Base-by-base conservation (phyloP, 2,113 vertebrate species). In the Aegotheles bennettii region DNA sequence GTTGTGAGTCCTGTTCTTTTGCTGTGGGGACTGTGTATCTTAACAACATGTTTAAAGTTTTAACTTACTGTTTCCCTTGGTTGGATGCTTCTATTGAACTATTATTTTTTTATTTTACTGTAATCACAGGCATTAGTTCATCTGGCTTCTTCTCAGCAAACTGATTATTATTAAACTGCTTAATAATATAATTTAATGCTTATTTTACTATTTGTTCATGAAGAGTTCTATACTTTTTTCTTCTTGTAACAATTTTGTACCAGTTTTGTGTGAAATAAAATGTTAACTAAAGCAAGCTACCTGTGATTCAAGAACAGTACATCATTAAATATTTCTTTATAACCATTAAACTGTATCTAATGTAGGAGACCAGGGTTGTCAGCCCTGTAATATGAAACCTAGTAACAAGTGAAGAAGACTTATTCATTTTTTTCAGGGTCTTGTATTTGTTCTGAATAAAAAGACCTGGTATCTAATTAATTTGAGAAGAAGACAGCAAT, bases 31-130 rank as follows among this genome's bases (percentile, higher is more conserved):
- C 91, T 94, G 31, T 56, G 40, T 95, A 38, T 93, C 87, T 94
- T 96, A 97, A 97, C 97, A 96, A 92, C 16, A 96, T 71, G 81
- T 93, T 95, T 96, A 25, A 96, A 87, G 50, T 94, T 96, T 96
- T 36, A 89, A 69, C 29, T 82, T 97, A 96, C 94, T 95, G 84
- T 94, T 97, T 81, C 77, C 61, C 69, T 90, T 95, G 60, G 80
- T 84, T 94, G 67, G 59, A 86, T 92, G 25, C 86, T 95, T 88
- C 88, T 97, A 60, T 96, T 97, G 87, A 57, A 75, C 51, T 73
- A 13, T 40, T 60, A 11, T 47, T 48, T 69, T 56, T 89, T 81
- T 24, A 63, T 61, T 36, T 53, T 70, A 21, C 50, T 64, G 7
- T 88, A 94, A 96, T 97, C 59, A 92, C 40, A 95, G 61, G 35